These are phyloP conservation scores for Protobothrops flavoviridis DNA, from an alignment of 2,113 vertebrate species.

Conservation along the genomic window DNA sequence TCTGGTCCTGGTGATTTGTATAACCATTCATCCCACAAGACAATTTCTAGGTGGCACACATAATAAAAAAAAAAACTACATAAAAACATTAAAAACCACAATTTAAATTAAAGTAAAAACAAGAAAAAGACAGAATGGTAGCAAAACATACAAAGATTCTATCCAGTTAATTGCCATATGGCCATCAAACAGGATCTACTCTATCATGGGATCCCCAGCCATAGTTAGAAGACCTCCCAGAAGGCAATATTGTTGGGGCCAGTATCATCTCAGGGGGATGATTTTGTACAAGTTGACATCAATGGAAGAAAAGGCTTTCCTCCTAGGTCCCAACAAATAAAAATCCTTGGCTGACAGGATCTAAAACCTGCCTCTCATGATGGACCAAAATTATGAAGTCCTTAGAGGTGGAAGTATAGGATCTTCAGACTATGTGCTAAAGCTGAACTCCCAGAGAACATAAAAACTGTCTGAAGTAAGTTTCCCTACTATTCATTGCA, in stretches of 20 bases:
- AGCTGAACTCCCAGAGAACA: background rate
- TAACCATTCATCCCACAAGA: background rate
- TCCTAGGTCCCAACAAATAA: background rate
- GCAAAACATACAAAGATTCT: background rate
- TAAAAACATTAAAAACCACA: no score
- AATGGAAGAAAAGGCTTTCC: background rate
- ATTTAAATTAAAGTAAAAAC: background rate
- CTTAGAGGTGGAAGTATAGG: background rate
- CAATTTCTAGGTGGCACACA: background rate
- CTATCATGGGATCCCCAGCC: background rate
- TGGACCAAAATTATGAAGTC: background rate
- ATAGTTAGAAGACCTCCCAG: background rate
- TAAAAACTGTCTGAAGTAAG: background rate
- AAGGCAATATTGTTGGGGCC: background rate
- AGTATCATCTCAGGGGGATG: background rate
- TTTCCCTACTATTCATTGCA: background rate
- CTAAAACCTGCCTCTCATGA: background rate
- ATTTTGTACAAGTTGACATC: background rate
- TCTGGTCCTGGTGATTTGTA: no score
- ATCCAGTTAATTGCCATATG: background rate
- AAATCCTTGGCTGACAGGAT: background rate
- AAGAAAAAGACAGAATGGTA: background rate
- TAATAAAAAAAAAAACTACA: background rate
- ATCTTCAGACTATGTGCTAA: background rate
- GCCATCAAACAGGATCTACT: background rate